Evolutionary conservation across 2,797 vertebrate genomes (phyloP), one percentile per base, ranked within the genome.

Genomic region (Pseudomugil tenellus): DNA sequence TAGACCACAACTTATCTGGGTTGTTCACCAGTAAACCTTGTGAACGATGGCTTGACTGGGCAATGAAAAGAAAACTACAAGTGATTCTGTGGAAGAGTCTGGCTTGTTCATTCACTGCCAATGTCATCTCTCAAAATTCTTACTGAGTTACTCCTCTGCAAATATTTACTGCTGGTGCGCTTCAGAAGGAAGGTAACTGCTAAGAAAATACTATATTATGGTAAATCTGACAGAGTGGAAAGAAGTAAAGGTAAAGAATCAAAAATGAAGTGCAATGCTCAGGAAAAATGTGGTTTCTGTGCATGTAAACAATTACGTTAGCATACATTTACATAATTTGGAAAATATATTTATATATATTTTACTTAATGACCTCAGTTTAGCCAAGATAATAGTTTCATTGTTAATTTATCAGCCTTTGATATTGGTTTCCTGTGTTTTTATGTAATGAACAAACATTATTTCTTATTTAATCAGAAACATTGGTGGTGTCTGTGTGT

Each of bases 81-180:
- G 57, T 49, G n/a, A 19, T 19, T 51, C 3, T 3, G 41, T 43
- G 49, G 65, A 46, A 65, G 32, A 67, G 61, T 12, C 23, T n/a
- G 23, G 21, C 21, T 49, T 49, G 8, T 49, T 19, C 21, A 23
- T 35, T 51, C 9, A 43, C 55, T 21, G 1, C 49, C 43, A 52
- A 35, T 61, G 35, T 31, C 59, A 49, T 63, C 59, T 60, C 63
- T 58, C 60, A 67, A 52, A 74, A 8, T 64, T n/a, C 43, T 35
- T 55, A n/a, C 54, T 35, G 32, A 70, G 56, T 52, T 52, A 64
- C 16, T 60, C 41, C 29, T 63, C 2, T 1, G 60, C 11, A 72
- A 77, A 70, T 63, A 67, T 81, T 74, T 63, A 46, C 70, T 48
- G 37, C 21, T 65, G 26, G 39, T 37, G 14, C 52, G 17, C 17